Evolutionary conservation across 1,140 invertebrate genomes (phyloP).

Genomic region (Aphaenogaster ashmeadi): DNA sequence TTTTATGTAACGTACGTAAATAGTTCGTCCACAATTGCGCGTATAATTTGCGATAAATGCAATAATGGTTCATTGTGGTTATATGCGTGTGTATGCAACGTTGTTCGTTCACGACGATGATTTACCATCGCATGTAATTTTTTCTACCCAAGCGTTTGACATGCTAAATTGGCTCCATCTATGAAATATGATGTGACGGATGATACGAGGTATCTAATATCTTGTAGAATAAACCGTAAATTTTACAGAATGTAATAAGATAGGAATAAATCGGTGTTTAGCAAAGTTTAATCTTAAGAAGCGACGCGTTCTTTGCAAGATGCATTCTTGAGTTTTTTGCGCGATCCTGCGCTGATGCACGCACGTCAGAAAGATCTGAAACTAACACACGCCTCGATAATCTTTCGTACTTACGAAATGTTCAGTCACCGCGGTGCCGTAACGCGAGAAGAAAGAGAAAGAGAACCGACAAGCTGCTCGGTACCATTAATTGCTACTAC

Average conservation of each 20-base stretch:
- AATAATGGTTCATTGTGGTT: constrained; percentile 1
- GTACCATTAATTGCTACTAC: constrained; percentile 71
- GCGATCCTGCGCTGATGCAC: neutral
- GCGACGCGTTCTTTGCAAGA: neutral
- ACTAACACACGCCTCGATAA: constrained; percentile 37
- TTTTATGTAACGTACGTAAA: constrained; percentile 32
- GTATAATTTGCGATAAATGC: constrained; percentile 23
- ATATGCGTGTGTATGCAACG: neutral
- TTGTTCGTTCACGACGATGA: neutral
- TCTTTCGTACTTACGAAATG: constrained; percentile 68
- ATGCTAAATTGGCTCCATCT: neutral
- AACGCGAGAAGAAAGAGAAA: constrained; percentile 47
- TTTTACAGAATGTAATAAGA: constrained; percentile 42
- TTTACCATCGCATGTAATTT: constrained; percentile 43
- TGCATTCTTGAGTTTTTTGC: constrained; percentile 17
- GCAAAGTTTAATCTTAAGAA: constrained; percentile 2
- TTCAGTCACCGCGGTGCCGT: constrained; percentile 32
- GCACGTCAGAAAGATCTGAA: constrained; percentile 11
- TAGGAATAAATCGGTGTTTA: constrained; percentile 18
- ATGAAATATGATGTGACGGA: constrained; percentile 44
- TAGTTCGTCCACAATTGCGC: neutral
- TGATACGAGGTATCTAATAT: constrained; percentile 34
- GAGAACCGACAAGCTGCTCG: constrained; percentile 11
- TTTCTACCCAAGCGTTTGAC: constrained; percentile 16
- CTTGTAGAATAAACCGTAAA: neutral